These are phyloP conservation scores for Pseudochromis fuscus DNA, from an alignment of 2,797 vertebrate species.

Conservation along the genomic window DNA sequence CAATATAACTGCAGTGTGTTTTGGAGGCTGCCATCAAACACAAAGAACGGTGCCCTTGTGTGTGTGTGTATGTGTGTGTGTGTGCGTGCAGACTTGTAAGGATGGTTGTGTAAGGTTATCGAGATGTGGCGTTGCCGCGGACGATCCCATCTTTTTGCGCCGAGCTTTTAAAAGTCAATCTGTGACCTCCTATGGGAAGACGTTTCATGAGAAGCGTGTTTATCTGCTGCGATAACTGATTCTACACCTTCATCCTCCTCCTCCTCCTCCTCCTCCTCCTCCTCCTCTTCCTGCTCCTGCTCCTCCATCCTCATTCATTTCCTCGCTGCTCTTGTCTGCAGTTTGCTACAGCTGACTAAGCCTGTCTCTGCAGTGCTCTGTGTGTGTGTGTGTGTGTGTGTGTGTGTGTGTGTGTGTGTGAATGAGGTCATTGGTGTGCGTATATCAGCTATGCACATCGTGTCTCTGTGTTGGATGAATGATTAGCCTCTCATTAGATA, in stretches of 20 bases:
- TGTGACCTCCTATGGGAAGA: neutral
- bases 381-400: constrained; percentile 19
- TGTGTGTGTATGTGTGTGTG: too few species aligned
- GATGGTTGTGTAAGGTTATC: constrained; percentile 1
- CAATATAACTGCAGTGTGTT: constrained; percentile 26
- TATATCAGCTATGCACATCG: constrained; percentile 64
- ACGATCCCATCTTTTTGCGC: neutral
- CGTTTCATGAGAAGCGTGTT: neutral
- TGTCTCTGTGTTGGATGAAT: constrained; percentile 68
- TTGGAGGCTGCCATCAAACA: constrained; percentile 14
- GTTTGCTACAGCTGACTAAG: constrained; percentile 68
- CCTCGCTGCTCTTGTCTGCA: constrained; percentile 52
- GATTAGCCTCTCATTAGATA: constrained; percentile 67
- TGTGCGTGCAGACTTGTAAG: neutral
- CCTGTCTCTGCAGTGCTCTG: constrained; percentile 55
- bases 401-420: constrained; percentile 8
- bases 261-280: constrained; percentile 14
- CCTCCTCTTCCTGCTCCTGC: constrained; percentile 21
- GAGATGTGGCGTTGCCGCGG: neutral
- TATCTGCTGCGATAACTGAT: constrained; percentile 21
- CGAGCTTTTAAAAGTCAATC: neutral
- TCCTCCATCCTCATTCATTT: constrained; percentile 46
- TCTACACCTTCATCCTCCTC: constrained; percentile 15
- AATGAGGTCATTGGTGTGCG: constrained; percentile 60
- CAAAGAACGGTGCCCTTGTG: constrained; percentile 10